Evolutionary conservation across 2,888 invertebrate species (phyloP).

Genomic region (Scotopteryx bipunctaria): DNA sequence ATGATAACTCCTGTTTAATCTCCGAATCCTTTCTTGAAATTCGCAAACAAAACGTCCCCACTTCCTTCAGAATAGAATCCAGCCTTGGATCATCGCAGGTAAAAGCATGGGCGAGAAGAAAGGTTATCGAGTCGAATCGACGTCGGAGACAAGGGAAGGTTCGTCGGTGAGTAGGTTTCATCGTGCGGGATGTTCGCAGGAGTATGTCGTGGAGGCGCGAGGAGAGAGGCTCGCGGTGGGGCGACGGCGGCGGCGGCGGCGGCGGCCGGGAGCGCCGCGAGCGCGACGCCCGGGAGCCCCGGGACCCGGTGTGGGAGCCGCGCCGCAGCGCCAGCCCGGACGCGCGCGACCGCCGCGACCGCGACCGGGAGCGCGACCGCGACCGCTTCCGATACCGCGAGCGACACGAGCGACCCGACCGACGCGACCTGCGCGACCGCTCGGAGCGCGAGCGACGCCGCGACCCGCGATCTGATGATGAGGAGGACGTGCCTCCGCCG

Average conservation of each 20-base stretch:
- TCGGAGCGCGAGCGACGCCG: conserved; percentile 28
- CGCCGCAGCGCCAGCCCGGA: conserved; percentile 33
- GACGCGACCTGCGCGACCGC: conserved; percentile 48
- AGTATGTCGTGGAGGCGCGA: conserved; percentile 77
- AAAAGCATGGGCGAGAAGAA: conserved; percentile 36
- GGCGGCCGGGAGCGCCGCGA: conserved; percentile 38
- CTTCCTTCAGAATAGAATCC: conserved; percentile 11
- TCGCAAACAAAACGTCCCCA: neutral
- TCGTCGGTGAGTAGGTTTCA: conserved; percentile 66
- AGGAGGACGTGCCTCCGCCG: conserved; percentile 58
- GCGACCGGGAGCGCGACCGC: conserved; percentile 33
- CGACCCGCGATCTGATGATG: conserved; percentile 43
- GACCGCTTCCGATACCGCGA: conserved; percentile 35
- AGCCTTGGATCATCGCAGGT: conserved; percentile 36
- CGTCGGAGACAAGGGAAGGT: conserved; percentile 39
- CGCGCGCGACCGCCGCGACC: conserved; percentile 53
- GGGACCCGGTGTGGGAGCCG: conserved; percentile 12
- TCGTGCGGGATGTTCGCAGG: conserved; percentile 73
- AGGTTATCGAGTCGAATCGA: conserved; percentile 32
- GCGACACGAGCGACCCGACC: conserved; percentile 56
- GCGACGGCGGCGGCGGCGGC: conserved; percentile 43
- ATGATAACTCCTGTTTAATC: conserved; percentile 1
- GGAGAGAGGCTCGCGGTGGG: conserved; percentile 67
- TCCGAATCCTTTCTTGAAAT: neutral
- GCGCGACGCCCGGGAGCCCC: conserved; percentile 27